Percentiles rank a stretch among this genome's conserved stretches.
Conservation (phyloP, 2,888 invertebrate species). For the Trilocha varians region DNA sequence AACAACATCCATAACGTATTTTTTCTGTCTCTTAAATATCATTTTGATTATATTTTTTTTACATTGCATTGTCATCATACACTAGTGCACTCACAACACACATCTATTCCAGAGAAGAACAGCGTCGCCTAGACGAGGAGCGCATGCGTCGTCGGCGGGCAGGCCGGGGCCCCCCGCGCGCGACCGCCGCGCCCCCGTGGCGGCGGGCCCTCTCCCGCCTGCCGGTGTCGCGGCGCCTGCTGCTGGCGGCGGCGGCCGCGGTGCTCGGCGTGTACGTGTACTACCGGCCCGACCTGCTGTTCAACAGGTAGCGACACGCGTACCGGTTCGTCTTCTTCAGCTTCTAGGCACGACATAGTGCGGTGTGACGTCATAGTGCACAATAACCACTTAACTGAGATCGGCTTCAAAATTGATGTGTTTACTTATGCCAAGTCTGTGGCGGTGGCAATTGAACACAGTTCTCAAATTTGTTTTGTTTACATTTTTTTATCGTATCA, state of each 20-base stretch:
- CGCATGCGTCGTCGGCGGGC: constrained; percentile 56
- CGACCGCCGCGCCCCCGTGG: constrained; percentile 10
- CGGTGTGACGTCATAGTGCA: too few species aligned
- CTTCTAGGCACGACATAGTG: constrained; percentile 21
- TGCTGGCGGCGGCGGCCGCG: constrained; percentile 71
- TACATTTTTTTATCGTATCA: too few species aligned
- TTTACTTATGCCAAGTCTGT: too few species aligned
- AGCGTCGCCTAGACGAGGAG: constrained; percentile 73
- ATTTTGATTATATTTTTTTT: too few species aligned
- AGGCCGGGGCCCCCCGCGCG: constrained; percentile 20
- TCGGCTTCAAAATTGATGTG: too few species aligned
- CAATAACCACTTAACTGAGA: too few species aligned
- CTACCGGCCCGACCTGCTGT: constrained; percentile 64
- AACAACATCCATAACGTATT: too few species aligned
- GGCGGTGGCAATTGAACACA: too few species aligned
- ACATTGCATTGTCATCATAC: neutral
- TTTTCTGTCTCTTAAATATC: too few species aligned
- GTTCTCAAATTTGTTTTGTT: too few species aligned
- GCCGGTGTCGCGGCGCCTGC: constrained; percentile 50
- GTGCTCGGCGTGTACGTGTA: constrained; percentile 74
- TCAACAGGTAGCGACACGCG: constrained; percentile 59
- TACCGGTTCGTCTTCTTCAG: constrained; percentile 60
- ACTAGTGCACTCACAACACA: neutral
- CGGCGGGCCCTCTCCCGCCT: constrained; percentile 27
- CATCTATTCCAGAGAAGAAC: constrained; percentile 62